These are phyloP conservation scores for Drepana arcuata DNA, from an alignment of 1,140 invertebrate genomes.

Conservation along the genomic window DNA sequence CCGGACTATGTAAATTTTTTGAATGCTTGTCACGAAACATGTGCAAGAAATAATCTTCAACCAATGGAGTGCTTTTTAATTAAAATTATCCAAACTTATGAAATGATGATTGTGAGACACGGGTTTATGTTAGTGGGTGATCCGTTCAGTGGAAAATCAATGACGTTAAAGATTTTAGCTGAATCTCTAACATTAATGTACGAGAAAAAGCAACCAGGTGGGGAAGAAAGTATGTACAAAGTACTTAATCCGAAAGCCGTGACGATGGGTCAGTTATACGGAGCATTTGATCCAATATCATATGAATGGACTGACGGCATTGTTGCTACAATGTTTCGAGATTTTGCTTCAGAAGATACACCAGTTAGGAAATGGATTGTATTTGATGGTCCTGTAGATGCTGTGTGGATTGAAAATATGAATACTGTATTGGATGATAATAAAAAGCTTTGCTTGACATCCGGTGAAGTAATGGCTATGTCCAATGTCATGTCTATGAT, in stretches of 20 bases:
- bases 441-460: slow-evolving; percentile 91
- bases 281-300: slow-evolving; percentile 90
- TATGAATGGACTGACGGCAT: slow-evolving; percentile 95
- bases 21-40: slow-evolving; percentile 69
- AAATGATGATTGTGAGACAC: slow-evolving; percentile 94
- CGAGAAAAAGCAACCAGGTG: slow-evolving; percentile 70
- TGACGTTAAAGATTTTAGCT: slow-evolving; percentile 81
- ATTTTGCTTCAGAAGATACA: slow-evolving; percentile 77
- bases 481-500: slow-evolving; percentile 90
- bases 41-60: slow-evolving; percentile 81
- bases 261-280: slow-evolving; percentile 92
- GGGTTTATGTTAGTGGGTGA: slow-evolving; percentile 96
- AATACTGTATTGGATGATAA: slow-evolving; percentile 96
- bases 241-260: slow-evolving; percentile 94
- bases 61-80: slow-evolving; percentile 78
- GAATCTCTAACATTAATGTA: slow-evolving; percentile 81
- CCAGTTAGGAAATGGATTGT: slow-evolving; percentile 87
- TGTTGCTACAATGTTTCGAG: slow-evolving; percentile 82
- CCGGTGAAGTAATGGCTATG: slow-evolving; percentile 93
- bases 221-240: slow-evolving; percentile 77
- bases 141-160: slow-evolving; percentile 87
- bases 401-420: slow-evolving; percentile 97
- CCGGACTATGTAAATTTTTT: slow-evolving; percentile 82
- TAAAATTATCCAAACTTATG: slow-evolving; percentile 90
- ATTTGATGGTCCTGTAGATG: slow-evolving; percentile 94